Conservation (phyloP, 1,140 invertebrate genomes). For the Helicoverpa zea region DNA sequence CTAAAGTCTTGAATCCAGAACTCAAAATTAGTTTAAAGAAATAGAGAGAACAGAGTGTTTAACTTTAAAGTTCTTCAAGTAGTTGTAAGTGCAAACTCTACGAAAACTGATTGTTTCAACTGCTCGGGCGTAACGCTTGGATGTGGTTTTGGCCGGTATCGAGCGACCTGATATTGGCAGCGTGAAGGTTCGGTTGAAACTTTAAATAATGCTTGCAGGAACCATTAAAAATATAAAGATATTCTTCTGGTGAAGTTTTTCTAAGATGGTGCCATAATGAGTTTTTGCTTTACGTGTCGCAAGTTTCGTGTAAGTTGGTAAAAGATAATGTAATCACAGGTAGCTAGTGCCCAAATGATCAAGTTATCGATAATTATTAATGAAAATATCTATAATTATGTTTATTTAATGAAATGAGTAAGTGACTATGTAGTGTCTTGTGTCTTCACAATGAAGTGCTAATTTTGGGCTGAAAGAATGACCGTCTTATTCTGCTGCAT, state of each 20-base stretch:
- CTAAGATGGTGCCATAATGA: too few species aligned
- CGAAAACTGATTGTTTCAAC: conserved; percentile 25
- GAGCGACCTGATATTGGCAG: background rate
- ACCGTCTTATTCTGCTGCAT: too few species aligned
- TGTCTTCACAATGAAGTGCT: too few species aligned
- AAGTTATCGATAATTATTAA: too few species aligned
- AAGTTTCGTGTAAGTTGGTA: too few species aligned
- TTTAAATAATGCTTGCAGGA: background rate
- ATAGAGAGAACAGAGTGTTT: conserved; percentile 22
- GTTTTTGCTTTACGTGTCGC: too few species aligned
- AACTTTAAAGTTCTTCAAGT: conserved; percentile 19
- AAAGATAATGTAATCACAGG: too few species aligned
- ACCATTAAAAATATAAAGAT: background rate
- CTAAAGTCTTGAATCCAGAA: background rate
- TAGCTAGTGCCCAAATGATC: too few species aligned
- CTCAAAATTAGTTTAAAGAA: conserved; percentile 5
- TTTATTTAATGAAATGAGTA: too few species aligned
- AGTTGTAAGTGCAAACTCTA: conserved; percentile 20
- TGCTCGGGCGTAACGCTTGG: background rate
- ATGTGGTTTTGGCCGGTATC: conserved; percentile 12
- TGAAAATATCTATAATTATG: too few species aligned
- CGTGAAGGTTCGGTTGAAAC: background rate
- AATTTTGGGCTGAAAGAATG: too few species aligned
- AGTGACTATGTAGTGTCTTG: too few species aligned
- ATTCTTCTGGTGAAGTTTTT: background rate